phyloP scores from a whole-genome alignment of 2,797 vertebrate genomes.

The Aeoliscus strigatus region DNA sequence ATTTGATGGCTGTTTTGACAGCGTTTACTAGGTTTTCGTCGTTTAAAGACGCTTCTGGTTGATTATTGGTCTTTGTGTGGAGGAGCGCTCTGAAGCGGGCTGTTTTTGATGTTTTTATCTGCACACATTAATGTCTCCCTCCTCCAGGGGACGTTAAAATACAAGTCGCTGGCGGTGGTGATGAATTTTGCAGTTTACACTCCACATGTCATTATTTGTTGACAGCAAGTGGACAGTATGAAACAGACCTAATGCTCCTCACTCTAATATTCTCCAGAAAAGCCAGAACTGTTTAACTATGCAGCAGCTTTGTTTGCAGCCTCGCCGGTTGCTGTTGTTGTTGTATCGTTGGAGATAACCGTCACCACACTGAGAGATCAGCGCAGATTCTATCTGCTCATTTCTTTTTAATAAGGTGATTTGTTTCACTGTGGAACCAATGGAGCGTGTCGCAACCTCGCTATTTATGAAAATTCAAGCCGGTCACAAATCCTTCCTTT shows the following conservation, averaged over 20 bases:
- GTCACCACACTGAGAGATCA: constrained; percentile 62
- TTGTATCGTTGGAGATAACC: constrained; percentile 54
- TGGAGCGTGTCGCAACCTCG: constrained; percentile 51
- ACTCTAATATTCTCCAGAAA: constrained; percentile 5
- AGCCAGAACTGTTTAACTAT: constrained; percentile 18
- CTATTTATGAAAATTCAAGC: constrained; percentile 65
- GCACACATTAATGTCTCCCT: constrained; percentile 31
- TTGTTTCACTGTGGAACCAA: constrained; percentile 69
- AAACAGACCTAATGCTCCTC: constrained; percentile 29
- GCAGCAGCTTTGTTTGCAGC: constrained; percentile 25
- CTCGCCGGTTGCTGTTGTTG: constrained; percentile 50
- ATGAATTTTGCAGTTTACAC: constrained; percentile 55
- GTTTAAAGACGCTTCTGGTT: constrained; percentile 18
- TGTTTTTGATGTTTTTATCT: constrained; percentile 50
- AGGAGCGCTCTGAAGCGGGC: constrained; percentile 25
- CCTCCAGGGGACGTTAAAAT: constrained; percentile 39
- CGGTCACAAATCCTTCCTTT: constrained; percentile 47
- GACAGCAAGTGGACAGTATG: constrained; percentile 37
- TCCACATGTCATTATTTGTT: constrained; percentile 34
- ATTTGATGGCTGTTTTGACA: constrained; percentile 23
- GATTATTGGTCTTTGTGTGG: constrained; percentile 15
- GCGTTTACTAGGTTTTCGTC: constrained; percentile 28
- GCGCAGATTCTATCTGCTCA: constrained; percentile 68
- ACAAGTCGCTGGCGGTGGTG: constrained; percentile 37
- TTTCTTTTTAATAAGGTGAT: constrained; percentile 74